A percentile compares a stretch with the other conserved stretches of the same genome.
These are phyloP conservation scores for cat (Felis catus) DNA, from an alignment of 2,113 vertebrate genomes.

Conservation along the genomic window F.catus_Fca126_mat1.0 CM031412.1:236850001-236850500, in stretches of 20 bases:
- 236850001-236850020: neutral
- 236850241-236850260: fast-evolving
- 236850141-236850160: fast-evolving
- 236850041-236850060: neutral
- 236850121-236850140: fast-evolving
- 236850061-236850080: neutral
- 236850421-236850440: fast-evolving
- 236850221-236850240: too few species aligned
- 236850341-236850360: fast-evolving
- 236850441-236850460: fast-evolving
- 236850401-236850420: too few species aligned
- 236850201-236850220: fast-evolving
- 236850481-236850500: fast-evolving
- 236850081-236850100: neutral
- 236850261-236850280: fast-evolving
- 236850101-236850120: too few species aligned
- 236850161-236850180: fast-evolving
- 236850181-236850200: neutral
- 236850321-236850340: neutral
- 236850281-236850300: fast-evolving
- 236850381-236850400: neutral
- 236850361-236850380: fast-evolving
- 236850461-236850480: neutral
- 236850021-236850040: neutral
- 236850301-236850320: fast-evolving